Conservation (phyloP, 2,113 vertebrate genomes). For the Crotalus horridus region DNA sequence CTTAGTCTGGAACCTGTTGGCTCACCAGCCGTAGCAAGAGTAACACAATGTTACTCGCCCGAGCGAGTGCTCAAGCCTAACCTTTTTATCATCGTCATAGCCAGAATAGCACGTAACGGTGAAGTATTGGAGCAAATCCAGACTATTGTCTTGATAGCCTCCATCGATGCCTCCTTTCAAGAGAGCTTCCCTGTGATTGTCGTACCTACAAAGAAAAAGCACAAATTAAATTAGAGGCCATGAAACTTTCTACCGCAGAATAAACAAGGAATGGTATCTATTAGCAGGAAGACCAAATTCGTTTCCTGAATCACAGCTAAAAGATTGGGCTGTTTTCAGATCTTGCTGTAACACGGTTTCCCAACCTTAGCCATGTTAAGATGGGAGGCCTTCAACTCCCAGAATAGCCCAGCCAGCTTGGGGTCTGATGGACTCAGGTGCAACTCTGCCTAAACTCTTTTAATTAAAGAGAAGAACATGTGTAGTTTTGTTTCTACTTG, state of each 20-base stretch:
- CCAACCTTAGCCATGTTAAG: not conserved
- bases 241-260: not conserved
- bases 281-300: not conserved
- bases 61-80: slow-evolving; percentile 39
- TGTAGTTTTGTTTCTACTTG: not conserved
- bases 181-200: slow-evolving; percentile 91
- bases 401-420: not conserved
- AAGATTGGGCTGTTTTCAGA: not conserved
- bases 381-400: not conserved
- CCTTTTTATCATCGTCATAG: slow-evolving; percentile 89
- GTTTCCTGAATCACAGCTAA: not conserved
- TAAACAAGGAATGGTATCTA: not conserved
- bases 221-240: not conserved
- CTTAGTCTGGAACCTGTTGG: not conserved
- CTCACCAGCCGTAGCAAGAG: not conserved
- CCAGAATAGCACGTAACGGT: slow-evolving; percentile 93
- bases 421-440: not conserved
- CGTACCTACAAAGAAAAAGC: slow-evolving; percentile 79
- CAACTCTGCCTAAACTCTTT: not conserved
- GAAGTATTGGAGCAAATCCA: slow-evolving; percentile 90
- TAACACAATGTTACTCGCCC: too few relatives aligned
- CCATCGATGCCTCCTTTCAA: slow-evolving; percentile 86
- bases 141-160: slow-evolving; percentile 88
- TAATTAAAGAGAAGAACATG: not conserved
- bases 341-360: not conserved